Percentiles rank a stretch among this genome's conserved stretches.
phyloP scores from a whole-genome alignment of 2,113 vertebrate species.

The Ctenodactylus gundi region DNA sequence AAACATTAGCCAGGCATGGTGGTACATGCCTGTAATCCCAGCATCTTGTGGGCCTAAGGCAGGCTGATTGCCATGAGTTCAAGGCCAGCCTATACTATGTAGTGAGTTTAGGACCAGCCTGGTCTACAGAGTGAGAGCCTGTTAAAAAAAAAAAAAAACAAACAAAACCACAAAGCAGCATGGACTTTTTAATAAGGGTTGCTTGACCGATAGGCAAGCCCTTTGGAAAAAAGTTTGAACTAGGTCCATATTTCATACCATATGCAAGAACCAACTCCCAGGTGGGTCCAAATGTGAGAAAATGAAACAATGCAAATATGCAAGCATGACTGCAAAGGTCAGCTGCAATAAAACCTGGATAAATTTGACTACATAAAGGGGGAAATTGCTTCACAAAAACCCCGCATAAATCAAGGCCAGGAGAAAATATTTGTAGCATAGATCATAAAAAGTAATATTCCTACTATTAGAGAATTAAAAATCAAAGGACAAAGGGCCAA shows the following conservation, averaged over 20 bases:
- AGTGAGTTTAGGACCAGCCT: too few species aligned
- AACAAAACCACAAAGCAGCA: neutral
- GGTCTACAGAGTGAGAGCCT: too few species aligned
- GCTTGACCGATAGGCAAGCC: neutral
- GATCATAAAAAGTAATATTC: neutral
- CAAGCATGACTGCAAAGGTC: neutral
- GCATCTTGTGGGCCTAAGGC: too few species aligned
- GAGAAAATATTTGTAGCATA: neutral
- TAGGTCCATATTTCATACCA: neutral
- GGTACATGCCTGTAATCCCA: too few species aligned
- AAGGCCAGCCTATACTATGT: too few species aligned
- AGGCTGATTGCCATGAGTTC: too few species aligned
- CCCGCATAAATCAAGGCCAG: neutral
- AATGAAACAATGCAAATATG: neutral
- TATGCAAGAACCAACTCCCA: constrained; percentile 9
- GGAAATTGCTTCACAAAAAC: neutral
- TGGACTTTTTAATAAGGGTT: neutral
- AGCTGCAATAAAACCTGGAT: neutral
- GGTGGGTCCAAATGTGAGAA: neutral
- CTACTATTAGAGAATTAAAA: neutral
- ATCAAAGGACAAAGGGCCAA: neutral
- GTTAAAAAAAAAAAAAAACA: too few species aligned
- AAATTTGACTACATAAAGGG: neutral
- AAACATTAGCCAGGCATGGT: too few species aligned
- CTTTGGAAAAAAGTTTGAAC: neutral